A percentile compares a stretch with the other conserved stretches of the same genome.
Conservation (phyloP, 2,888 invertebrate species). For the Callimorpha dominula region DNA sequence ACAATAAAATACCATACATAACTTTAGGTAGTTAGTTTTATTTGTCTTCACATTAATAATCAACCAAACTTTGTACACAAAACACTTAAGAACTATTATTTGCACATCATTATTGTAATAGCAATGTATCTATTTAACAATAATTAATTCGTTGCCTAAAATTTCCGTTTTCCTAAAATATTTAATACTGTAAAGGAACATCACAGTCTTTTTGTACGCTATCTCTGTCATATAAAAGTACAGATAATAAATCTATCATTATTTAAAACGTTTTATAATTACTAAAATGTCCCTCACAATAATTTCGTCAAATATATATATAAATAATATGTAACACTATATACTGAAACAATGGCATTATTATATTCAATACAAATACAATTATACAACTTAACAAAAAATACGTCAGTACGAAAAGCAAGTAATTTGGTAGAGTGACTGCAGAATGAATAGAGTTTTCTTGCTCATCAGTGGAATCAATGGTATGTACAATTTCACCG, state of each 20-base stretch:
- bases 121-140: conserved; percentile 23
- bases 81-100: conserved; percentile 59
- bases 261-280: not conserved
- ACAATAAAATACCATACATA: not conserved
- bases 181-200: conserved; percentile 79
- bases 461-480: not conserved
- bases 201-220: conserved; percentile 72
- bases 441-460: conserved; percentile 1
- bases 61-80: conserved; percentile 72
- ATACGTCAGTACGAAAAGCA: not conserved
- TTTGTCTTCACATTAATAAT: conserved; percentile 56
- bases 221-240: conserved; percentile 26
- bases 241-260: not conserved
- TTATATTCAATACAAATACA: not conserved
- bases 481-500: conserved; percentile 34
- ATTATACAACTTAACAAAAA: not conserved
- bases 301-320: conserved; percentile 7
- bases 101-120: conserved; percentile 42
- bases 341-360: conserved; percentile 4
- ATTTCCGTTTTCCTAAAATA: conserved; percentile 12
- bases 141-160: conserved; percentile 13
- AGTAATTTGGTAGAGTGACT: not conserved
- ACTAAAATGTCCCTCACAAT: conserved; percentile 12
- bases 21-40: conserved; percentile 37
- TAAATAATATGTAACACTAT: not conserved